Conservation (phyloP, 2,888 invertebrate genomes). For the Mystacides longicornis region DNA sequence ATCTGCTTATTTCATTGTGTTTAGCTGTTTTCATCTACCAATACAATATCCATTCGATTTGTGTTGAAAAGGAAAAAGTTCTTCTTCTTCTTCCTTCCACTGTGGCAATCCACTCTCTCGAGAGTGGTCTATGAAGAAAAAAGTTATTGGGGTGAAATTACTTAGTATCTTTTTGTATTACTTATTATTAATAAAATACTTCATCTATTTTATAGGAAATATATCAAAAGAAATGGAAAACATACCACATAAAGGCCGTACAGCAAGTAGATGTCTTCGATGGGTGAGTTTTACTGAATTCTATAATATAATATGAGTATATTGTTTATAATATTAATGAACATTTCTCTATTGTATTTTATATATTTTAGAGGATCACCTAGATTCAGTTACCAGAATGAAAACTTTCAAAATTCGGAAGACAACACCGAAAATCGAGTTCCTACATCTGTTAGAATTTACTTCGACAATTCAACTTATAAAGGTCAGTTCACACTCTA, state of each 20-base stretch:
- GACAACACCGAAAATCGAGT: slow-evolving; percentile 31
- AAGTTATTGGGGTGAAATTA: no score
- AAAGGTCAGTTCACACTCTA: slow-evolving; percentile 32
- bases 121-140: no score
- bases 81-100: no score
- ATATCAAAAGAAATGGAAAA: slow-evolving; percentile 66
- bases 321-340: neutral
- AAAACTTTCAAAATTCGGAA: slow-evolving; percentile 38
- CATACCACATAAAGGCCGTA: slow-evolving; percentile 57
- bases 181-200: no score
- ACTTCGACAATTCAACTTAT: slow-evolving; percentile 41
- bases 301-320: no score
- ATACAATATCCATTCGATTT: no score
- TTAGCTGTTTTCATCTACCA: no score
- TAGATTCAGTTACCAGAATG: slow-evolving; percentile 34
- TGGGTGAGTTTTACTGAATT: slow-evolving; percentile 45
- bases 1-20: no score
- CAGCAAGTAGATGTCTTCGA: slow-evolving; percentile 47
- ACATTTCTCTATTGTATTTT: neutral
- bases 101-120: no score
- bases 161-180: no score
- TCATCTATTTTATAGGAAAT: slow-evolving; percentile 51
- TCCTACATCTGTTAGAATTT: slow-evolving; percentile 36
- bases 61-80: no score
- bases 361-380: slow-evolving; percentile 25